Evolutionary conservation across 2,888 invertebrate species (phyloP).

Genomic region (Syrista parreyssii): DNA sequence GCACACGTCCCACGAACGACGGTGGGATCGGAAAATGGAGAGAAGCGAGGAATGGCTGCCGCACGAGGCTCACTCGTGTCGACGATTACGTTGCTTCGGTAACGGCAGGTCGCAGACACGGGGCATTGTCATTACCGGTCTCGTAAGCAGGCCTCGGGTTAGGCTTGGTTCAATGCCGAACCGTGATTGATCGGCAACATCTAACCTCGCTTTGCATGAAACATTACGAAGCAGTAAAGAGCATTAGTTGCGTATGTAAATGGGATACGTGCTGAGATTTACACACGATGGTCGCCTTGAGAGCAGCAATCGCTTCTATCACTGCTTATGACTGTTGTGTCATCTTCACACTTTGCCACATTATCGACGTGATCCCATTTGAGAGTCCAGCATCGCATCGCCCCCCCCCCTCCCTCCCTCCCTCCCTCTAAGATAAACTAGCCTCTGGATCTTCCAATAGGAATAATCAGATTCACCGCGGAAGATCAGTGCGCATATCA

Average conservation of each 20-base stretch:
- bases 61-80: conserved; percentile 6
- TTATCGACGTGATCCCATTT: too few species aligned
- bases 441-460: too few species aligned
- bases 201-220: conserved; percentile 55
- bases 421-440: neutral
- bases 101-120: neutral
- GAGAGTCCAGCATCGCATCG: neutral
- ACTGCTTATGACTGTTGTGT: neutral
- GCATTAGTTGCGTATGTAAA: conserved; percentile 51
- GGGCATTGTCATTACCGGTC: neutral
- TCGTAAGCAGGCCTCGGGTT: neutral
- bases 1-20: too few species aligned
- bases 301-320: too few species aligned
- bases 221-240: conserved; percentile 42
- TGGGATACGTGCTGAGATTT: conserved; percentile 18
- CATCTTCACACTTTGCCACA: neutral
- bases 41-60: conserved; percentile 31
- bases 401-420: conserved; percentile 5
- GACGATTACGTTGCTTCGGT: neutral
- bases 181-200: conserved; percentile 10
- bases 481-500: too few species aligned
- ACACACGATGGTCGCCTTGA: neutral
- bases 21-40: too few species aligned
- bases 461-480: too few species aligned
- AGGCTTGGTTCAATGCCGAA: conserved; percentile 11